Percentiles rank a stretch among this genome's conserved stretches.
Conservation (phyloP, 2,888 invertebrate species). For the Zhuqinia jingwanae region DNA sequence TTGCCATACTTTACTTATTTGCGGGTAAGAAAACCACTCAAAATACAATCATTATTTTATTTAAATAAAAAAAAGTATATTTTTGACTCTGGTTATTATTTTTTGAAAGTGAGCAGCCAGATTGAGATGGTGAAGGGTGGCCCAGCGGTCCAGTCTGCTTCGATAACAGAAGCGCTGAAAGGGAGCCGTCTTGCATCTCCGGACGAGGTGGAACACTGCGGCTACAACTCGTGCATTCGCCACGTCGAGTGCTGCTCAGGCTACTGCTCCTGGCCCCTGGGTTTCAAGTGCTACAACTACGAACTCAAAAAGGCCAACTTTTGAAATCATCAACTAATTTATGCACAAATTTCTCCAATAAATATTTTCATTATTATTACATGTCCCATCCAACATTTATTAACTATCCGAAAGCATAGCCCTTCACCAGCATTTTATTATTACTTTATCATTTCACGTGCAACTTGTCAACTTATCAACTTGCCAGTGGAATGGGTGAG, state of each 20-base stretch:
- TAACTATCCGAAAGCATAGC: too few species aligned
- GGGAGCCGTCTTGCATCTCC: background rate
- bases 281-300: constrained; percentile 29
- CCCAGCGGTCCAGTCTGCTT: background rate
- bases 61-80: too few species aligned
- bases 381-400: too few species aligned
- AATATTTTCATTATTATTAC: too few species aligned
- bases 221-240: constrained; percentile 17
- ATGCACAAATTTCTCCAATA: too few species aligned
- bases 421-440: too few species aligned
- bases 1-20: background rate
- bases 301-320: background rate
- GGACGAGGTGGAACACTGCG: constrained; percentile 8
- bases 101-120: background rate
- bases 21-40: background rate
- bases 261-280: constrained; percentile 19
- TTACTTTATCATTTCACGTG: background rate
- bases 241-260: constrained; percentile 40
- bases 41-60: background rate
- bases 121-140: background rate
- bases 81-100: too few species aligned
- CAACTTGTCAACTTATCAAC: background rate
- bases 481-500: background rate
- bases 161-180: constrained; percentile 3
- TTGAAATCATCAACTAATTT: background rate